These are phyloP conservation scores for Nothocercus julius DNA, from an alignment of 2,113 vertebrate species.

Conservation along the genomic window DNA sequence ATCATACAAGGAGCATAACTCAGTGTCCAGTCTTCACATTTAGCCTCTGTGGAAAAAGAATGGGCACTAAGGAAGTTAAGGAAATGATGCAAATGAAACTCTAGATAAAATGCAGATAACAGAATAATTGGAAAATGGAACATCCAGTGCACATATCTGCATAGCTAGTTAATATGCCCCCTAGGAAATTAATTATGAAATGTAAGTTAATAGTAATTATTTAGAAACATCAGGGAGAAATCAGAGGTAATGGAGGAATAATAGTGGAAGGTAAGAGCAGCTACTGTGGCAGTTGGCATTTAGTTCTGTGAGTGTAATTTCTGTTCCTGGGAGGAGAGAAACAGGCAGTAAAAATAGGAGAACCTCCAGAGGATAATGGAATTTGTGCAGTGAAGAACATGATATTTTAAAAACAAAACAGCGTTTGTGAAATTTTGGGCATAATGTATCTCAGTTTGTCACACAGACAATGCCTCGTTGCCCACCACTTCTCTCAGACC, in stretches of 20 bases:
- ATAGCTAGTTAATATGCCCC: background rate
- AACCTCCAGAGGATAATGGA: background rate
- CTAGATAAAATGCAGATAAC: background rate
- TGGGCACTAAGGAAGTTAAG: background rate
- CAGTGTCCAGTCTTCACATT: background rate
- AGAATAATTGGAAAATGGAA: background rate
- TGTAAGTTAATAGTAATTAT: conserved; percentile 11
- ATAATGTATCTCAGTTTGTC: background rate
- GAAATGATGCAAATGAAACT: background rate
- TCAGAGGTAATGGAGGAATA: background rate
- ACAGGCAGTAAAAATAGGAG: background rate
- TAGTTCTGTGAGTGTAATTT: background rate
- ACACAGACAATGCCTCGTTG: background rate
- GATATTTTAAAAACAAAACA: background rate
- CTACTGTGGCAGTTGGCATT: background rate
- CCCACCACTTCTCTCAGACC: background rate
- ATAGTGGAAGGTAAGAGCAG: background rate
- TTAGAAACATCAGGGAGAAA: conserved; percentile 44
- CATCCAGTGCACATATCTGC: background rate
- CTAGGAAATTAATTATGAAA: conserved; percentile 50
- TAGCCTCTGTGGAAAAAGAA: background rate
- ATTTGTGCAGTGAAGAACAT: background rate
- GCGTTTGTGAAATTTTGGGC: background rate
- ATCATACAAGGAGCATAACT: background rate
- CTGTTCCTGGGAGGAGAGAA: background rate